Conservation (phyloP, 2,113 vertebrate genomes). For the Myiagra hebetior region DNA sequence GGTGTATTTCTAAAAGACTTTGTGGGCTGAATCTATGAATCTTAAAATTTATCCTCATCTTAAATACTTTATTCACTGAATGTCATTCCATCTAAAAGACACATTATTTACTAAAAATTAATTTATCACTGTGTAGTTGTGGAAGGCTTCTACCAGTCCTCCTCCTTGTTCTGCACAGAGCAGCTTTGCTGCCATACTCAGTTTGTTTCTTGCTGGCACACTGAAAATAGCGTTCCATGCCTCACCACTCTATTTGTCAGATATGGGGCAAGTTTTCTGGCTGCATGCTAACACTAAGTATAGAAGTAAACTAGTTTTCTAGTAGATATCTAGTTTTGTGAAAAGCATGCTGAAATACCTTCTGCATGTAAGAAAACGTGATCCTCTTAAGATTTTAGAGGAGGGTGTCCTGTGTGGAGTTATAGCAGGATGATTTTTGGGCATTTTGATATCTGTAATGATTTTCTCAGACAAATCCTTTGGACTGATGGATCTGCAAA, state of each 20-base stretch:
- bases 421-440: not conserved
- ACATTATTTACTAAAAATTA: not conserved
- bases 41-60: not conserved
- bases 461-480: not conserved
- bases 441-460: not conserved
- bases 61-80: not conserved
- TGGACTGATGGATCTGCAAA: not conserved
- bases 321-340: not conserved
- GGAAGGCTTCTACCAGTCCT: not conserved
- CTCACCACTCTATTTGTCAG: not conserved
- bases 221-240: not conserved
- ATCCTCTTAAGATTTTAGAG: not conserved
- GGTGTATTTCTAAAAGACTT: not conserved
- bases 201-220: not conserved
- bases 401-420: not conserved
- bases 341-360: not conserved
- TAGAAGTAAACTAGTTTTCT: not conserved
- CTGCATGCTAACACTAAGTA: not conserved
- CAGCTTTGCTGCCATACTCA: fast-evolving
- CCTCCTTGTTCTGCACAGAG: not conserved
- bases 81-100: not conserved
- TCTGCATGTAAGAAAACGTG: not conserved
- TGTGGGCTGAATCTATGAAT: not conserved
- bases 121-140: not conserved
- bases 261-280: not conserved